Percentiles rank a stretch among this genome's conserved stretches.
phyloP scores from a whole-genome alignment of 2,888 invertebrate genomes.

The Pammene aurita region DNA sequence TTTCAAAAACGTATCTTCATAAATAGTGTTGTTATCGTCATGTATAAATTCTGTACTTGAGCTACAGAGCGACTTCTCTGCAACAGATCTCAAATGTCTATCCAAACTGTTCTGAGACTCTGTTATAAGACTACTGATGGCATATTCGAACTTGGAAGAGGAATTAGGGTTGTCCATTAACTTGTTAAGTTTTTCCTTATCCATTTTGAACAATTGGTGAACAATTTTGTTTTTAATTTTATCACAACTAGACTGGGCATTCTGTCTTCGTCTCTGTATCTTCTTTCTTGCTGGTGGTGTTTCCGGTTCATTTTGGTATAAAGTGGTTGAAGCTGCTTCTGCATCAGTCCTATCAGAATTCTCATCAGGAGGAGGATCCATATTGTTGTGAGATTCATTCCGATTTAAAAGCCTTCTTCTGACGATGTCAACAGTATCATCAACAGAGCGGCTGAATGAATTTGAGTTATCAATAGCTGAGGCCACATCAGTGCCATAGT shows the following conservation, averaged over 20 bases:
- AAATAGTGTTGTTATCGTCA: conserved; percentile 85
- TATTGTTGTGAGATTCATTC: conserved; percentile 58
- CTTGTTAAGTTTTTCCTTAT: conserved; percentile 77
- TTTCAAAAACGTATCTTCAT: conserved; percentile 90
- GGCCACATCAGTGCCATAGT: conserved; percentile 66
- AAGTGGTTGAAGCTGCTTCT: conserved; percentile 45
- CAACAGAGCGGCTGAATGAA: conserved; percentile 71
- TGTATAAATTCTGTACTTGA: conserved; percentile 78
- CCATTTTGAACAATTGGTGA: conserved; percentile 79
- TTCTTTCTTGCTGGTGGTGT: conserved; percentile 62
- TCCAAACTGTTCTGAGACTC: conserved; percentile 79
- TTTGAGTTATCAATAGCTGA: conserved; percentile 66
- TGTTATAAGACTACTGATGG: conserved; percentile 76
- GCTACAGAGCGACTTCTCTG: conserved; percentile 73
- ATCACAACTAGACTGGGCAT: conserved; percentile 66
- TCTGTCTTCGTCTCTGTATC: conserved; percentile 56
- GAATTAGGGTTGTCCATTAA: conserved; percentile 77
- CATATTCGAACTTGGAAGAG: conserved; percentile 81
- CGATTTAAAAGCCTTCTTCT: conserved; percentile 67
- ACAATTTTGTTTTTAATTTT: conserved; percentile 79
- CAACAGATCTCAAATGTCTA: conserved; percentile 72
- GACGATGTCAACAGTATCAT: conserved; percentile 76
- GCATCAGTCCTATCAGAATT: conserved; percentile 48
- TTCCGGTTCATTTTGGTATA: conserved; percentile 50
- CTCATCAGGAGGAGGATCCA: conserved; percentile 49